Evolutionary conservation across 2,113 vertebrate genomes (phyloP).

Genomic region (Epinephelus fuscoguttatus): DNA sequence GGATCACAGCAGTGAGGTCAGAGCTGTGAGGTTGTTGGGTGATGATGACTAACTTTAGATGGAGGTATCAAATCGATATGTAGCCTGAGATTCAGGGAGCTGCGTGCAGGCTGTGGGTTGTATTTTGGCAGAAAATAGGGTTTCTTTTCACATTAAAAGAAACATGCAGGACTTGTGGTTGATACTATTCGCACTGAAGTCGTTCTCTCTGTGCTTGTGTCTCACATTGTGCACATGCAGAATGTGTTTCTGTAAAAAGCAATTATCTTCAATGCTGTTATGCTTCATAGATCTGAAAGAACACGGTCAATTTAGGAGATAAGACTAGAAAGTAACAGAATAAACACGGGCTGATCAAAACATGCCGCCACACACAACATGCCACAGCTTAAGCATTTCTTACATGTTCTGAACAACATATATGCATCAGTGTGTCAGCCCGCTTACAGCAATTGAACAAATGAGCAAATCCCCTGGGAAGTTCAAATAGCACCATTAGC

Average conservation of each 20-base stretch:
- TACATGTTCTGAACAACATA: constrained; percentile 12
- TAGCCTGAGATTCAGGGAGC: constrained; percentile 35
- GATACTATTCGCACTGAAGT: neutral
- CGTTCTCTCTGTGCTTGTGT: neutral
- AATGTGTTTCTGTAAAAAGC: neutral
- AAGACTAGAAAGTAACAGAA: neutral
- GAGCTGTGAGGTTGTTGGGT: constrained; percentile 61
- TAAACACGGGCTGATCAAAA: neutral
- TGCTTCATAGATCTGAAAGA: neutral
- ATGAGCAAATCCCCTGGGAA: constrained; percentile 28
- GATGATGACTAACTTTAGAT: constrained; percentile 81
- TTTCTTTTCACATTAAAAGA: constrained; percentile 47
- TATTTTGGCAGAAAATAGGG: constrained; percentile 53
- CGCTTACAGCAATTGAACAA: constrained; percentile 18
- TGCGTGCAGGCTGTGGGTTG: constrained; percentile 23
- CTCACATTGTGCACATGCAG: neutral
- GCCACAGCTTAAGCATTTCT: neutral
- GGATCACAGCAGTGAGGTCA: constrained; percentile 65
- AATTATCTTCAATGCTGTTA: neutral
- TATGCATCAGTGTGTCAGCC: constrained; percentile 46
- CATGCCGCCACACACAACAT: neutral
- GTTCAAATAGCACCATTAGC: constrained; percentile 41
- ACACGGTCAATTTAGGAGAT: neutral
- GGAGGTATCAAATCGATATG: constrained; percentile 74
- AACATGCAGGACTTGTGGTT: constrained; percentile 5